Evolutionary conservation across 2,113 vertebrate genomes (phyloP).

Genomic region (Pseudonaja textilis): DNA sequence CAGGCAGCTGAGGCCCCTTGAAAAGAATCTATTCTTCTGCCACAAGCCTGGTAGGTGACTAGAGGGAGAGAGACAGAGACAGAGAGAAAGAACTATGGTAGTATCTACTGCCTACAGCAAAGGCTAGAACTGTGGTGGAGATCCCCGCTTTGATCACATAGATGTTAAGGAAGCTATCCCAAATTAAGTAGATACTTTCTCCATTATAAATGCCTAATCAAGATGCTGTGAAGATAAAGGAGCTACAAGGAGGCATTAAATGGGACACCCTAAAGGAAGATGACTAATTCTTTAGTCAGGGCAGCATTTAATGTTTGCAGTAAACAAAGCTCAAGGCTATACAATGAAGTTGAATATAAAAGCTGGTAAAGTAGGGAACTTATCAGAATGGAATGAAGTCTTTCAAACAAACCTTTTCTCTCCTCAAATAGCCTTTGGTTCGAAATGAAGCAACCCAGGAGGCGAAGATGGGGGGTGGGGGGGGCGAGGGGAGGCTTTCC

Average conservation of each 20-base stretch:
- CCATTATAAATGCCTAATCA: conserved; percentile 2
- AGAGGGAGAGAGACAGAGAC: not conserved
- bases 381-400: not conserved
- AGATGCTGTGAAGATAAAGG: conserved; percentile 21
- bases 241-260: conserved; percentile 1
- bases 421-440: conserved; percentile 9
- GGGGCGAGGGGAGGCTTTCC: not conserved
- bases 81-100: not conserved
- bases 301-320: conserved; percentile 22
- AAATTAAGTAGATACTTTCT: conserved; percentile 11
- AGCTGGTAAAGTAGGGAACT: not conserved
- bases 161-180: not conserved
- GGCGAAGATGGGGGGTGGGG: not conserved
- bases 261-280: not conserved
- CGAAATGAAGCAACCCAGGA: not conserved
- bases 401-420: not conserved
- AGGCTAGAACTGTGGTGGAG: not conserved
- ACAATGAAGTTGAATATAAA: conserved; percentile 10
- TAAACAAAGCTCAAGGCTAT: conserved; percentile 19
- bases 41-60: not conserved
- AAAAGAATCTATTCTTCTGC: not conserved
- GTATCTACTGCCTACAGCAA: not conserved
- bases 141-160: not conserved
- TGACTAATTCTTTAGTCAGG: conserved; percentile 28
- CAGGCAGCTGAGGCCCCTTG: not conserved